phyloP scores from a whole-genome alignment of 2,113 vertebrate genomes.

The Albula glossodonta region DNA sequence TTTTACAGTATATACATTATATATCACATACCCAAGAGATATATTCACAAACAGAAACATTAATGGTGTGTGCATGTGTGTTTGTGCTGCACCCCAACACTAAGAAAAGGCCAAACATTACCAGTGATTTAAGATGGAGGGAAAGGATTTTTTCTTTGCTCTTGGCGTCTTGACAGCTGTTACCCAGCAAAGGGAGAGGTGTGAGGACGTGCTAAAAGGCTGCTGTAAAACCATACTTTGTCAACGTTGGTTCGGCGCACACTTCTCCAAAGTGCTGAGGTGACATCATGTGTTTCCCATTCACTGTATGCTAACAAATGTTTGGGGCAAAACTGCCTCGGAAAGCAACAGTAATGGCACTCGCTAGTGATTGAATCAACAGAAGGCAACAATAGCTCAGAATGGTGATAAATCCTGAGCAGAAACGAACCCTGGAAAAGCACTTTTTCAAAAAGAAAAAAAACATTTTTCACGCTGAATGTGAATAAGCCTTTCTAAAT shows the following conservation, averaged over 20 bases:
- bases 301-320: slow-evolving; percentile 32
- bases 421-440: not conserved
- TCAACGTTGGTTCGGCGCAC: not conserved
- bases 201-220: slow-evolving; percentile 1
- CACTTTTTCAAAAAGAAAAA: not conserved
- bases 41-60: not conserved
- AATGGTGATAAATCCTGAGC: not conserved
- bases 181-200: slow-evolving; percentile 21
- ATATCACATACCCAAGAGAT: not conserved
- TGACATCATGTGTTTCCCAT: not conserved
- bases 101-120: not conserved
- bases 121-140: not conserved
- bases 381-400: not conserved
- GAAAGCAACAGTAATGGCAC: slow-evolving; percentile 1
- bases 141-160: not conserved
- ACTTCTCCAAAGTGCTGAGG: slow-evolving; percentile 7
- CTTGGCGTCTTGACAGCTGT: slow-evolving; percentile 22
- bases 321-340: slow-evolving; percentile 5
- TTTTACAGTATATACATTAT: not conserved
- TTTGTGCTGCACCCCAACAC: not conserved
- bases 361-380: not conserved
- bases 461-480: not conserved
- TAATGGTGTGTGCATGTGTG: not conserved
- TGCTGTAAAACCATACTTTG: not conserved
- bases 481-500: not conserved